Conservation (phyloP, 2,797 vertebrate species). For the Acanthis flammea region DNA sequence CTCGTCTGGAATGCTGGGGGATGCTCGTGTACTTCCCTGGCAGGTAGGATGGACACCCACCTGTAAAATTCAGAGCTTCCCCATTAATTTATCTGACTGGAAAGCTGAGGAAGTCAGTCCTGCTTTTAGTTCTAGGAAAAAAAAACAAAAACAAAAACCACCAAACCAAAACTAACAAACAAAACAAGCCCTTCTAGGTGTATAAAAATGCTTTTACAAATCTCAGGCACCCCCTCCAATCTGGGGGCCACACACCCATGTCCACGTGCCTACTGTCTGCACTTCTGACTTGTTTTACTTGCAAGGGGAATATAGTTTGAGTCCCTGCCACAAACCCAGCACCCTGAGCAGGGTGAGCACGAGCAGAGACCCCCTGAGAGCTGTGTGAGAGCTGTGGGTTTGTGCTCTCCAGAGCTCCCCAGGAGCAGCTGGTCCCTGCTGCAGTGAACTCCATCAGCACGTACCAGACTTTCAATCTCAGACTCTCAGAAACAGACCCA, state of each 20-base stretch:
- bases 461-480: background rate
- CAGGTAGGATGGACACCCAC: background rate
- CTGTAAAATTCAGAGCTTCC: background rate
- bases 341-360: background rate
- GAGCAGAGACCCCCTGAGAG: background rate
- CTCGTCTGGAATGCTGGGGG: rapidly evolving
- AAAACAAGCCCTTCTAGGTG: background rate
- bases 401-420: background rate
- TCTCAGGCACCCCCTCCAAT: background rate
- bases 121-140: background rate
- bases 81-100: background rate
- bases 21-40: rapidly evolving
- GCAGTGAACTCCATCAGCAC: background rate
- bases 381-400: background rate
- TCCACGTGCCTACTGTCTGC: rapidly evolving
- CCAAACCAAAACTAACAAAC: background rate
- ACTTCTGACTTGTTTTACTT: background rate
- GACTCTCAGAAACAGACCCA: constrained; percentile 7
- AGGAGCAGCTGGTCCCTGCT: background rate
- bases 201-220: background rate
- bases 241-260: rapidly evolving
- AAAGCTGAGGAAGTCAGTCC: background rate
- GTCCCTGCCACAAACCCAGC: background rate
- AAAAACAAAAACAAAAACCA: background rate
- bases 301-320: background rate